Evolutionary conservation across 2,888 invertebrate genomes (phyloP).

Genomic region (Galerucella nymphaeae): DNA sequence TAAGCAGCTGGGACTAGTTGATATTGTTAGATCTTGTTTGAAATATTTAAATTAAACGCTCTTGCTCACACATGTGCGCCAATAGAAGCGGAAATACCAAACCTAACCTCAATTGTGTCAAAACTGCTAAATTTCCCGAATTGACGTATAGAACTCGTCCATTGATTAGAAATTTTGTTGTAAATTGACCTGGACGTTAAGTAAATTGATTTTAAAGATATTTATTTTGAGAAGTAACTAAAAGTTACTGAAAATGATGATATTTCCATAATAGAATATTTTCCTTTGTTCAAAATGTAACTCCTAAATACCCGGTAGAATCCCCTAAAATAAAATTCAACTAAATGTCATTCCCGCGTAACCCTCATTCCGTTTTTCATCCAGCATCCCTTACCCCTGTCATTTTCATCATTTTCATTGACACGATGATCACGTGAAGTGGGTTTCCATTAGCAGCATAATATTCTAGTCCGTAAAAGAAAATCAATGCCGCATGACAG

Average conservation of each 20-base stretch:
- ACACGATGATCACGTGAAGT: conserved; percentile 52
- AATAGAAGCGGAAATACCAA: too few relatives aligned
- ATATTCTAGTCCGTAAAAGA: conserved; percentile 48
- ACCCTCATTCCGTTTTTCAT: conserved; percentile 25
- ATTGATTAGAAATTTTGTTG: too few relatives aligned
- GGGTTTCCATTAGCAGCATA: conserved; percentile 51
- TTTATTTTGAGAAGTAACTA: too few relatives aligned
- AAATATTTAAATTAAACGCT: too few relatives aligned
- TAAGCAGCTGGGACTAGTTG: background rate
- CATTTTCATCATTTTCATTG: conserved; percentile 48
- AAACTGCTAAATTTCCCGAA: too few relatives aligned
- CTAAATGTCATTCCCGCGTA: conserved; percentile 24
- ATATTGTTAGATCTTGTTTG: background rate
- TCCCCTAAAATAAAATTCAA: background rate
- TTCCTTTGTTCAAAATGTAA: background rate
- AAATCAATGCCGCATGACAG: conserved; percentile 46
- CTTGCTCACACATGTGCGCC: too few relatives aligned
- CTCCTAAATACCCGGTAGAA: background rate
- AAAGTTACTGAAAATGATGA: too few relatives aligned
- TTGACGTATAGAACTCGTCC: too few relatives aligned
- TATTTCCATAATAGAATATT: too few relatives aligned
- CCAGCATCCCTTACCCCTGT: conserved; percentile 31
- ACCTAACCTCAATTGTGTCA: too few relatives aligned
- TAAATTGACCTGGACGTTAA: too few relatives aligned
- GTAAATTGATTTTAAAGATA: too few relatives aligned